Evolutionary conservation across 2,113 vertebrate genomes (phyloP).

Genomic region (Colius striatus): DNA sequence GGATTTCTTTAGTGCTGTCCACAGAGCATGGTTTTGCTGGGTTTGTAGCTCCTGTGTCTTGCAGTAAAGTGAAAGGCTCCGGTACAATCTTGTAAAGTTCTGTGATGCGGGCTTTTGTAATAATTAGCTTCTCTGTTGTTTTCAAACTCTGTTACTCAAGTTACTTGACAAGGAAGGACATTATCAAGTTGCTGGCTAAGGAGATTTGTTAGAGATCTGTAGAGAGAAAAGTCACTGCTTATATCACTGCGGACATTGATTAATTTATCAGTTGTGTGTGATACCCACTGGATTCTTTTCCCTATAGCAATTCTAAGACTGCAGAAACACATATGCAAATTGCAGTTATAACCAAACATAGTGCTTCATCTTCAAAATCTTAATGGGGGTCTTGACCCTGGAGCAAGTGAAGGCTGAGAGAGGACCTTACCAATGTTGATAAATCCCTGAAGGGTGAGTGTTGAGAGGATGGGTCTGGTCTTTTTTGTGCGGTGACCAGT

Average conservation of each 20-base stretch:
- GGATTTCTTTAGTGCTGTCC: rapidly evolving
- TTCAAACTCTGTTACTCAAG: not conserved
- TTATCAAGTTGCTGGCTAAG: not conserved
- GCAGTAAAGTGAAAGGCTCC: not conserved
- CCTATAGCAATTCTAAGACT: not conserved
- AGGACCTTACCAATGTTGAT: no score
- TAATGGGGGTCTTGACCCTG: not conserved
- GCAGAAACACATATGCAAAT: not conserved
- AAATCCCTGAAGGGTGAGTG: no score
- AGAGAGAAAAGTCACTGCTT: not conserved
- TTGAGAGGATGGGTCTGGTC: no score
- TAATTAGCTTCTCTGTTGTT: not conserved
- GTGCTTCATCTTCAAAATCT: not conserved
- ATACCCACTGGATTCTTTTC: not conserved
- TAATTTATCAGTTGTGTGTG: rapidly evolving
- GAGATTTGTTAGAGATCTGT: not conserved
- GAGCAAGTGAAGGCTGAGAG: not conserved
- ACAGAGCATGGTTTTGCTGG: not conserved
- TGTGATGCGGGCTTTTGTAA: not conserved
- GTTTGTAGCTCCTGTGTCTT: not conserved
- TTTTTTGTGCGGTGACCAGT: no score
- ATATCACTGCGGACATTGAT: rapidly evolving
- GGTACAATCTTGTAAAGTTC: not conserved
- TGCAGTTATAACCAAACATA: not conserved
- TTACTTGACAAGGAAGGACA: not conserved